Percentiles rank a stretch among this genome's conserved stretches.
These are phyloP conservation scores for Laticauda colubrina DNA, from an alignment of 2,113 vertebrate species.

Conservation along the genomic window DNA sequence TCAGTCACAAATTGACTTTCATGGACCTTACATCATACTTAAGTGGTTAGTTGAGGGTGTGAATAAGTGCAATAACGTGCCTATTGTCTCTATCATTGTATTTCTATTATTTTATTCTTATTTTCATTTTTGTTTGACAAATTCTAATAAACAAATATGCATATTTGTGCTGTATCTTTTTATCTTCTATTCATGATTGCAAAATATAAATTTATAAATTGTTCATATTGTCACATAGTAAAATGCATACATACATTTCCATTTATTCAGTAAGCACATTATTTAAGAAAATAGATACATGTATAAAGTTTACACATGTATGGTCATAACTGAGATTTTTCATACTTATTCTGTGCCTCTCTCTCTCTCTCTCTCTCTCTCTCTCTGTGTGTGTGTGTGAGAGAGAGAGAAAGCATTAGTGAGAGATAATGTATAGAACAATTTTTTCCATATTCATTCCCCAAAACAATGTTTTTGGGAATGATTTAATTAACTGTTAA, in stretches of 20 bases:
- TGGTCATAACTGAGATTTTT: neutral
- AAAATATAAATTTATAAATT: neutral
- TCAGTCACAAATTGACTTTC: no score
- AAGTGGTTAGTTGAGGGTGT: no score
- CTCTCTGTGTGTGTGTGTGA: no score
- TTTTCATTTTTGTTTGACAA: no score
- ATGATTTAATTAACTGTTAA: no score
- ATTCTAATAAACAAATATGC: neutral
- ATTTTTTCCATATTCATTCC: neutral
- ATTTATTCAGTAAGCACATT: neutral
- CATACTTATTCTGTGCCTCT: conserved; percentile 8
- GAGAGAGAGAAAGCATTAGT: neutral
- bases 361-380: no score
- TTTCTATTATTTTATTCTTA: no score
- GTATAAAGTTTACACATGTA: conserved; percentile 2
- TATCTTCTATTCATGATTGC: neutral
- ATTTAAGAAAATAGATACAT: neutral
- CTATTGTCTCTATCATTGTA: no score
- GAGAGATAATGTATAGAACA: neutral
- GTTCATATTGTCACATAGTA: neutral
- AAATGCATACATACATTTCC: neutral
- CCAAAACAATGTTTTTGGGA: neutral
- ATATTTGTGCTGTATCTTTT: neutral
- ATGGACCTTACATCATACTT: no score
- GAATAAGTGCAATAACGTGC: no score